A percentile compares a stretch with the other conserved stretches of the same genome.
Evolutionary conservation across 2,113 vertebrate species (phyloP).

Genomic region (Rana temporaria): DNA sequence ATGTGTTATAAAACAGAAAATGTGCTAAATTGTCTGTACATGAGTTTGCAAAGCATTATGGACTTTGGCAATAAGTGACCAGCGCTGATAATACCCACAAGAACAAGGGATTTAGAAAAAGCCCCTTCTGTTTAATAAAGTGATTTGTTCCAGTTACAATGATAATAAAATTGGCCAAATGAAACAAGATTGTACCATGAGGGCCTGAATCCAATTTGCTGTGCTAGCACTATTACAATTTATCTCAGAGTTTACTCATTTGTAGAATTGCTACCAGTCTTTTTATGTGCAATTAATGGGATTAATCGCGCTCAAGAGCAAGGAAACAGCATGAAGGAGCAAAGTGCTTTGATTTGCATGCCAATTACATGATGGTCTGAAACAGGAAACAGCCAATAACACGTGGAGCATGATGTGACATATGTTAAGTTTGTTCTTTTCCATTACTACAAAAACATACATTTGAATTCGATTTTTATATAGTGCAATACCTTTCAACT

Average conservation of each 20-base stretch:
- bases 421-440: constrained; percentile 19
- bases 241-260: constrained; percentile 82
- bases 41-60: constrained; percentile 41
- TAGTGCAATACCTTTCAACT: not conserved
- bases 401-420: constrained; percentile 1
- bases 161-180: constrained; percentile 84
- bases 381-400: not conserved
- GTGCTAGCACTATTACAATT: constrained; percentile 74
- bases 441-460: not conserved
- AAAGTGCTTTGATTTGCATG: constrained; percentile 51
- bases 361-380: constrained; percentile 32
- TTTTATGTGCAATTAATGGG: constrained; percentile 78
- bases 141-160: constrained; percentile 82
- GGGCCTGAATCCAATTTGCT: constrained; percentile 79
- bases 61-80: constrained; percentile 47
- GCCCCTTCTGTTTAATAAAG: constrained; percentile 79
- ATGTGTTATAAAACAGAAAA: constrained; percentile 4
- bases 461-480: not conserved
- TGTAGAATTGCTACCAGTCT: constrained; percentile 76
- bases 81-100: constrained; percentile 72
- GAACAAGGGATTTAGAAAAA: constrained; percentile 74
- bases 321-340: constrained; percentile 60
- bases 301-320: constrained; percentile 72
- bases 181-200: constrained; percentile 78
- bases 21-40: constrained; percentile 16